Evolutionary conservation across 1,140 invertebrate species (phyloP), one percentile per base, ranked within the genome.

Genomic region (Agrilus planipennis): DNA sequence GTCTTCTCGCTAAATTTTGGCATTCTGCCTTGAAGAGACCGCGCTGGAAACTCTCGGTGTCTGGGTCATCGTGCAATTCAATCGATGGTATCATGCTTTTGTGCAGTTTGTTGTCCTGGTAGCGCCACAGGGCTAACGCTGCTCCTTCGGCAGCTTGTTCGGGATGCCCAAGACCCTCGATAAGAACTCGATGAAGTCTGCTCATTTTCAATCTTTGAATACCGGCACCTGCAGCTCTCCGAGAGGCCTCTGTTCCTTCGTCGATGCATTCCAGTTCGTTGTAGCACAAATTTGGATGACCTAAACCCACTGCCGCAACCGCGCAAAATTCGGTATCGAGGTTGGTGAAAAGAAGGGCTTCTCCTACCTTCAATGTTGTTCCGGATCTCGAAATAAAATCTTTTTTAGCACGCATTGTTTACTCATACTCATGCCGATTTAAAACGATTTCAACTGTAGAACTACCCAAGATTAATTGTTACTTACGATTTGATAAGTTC

Each of bases 81-180:
- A 76, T 49, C 14, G 65, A 65, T 11, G 72, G 61, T 16, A 62
- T 61, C 0, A 59, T 51, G 42, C 64, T 67, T 25, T 72, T 58
- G 27, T 68, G 58, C 9, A 61, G 60, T 52, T 74, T 74, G 45
- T 79, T 68, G 42, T 78, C 76, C 52, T 79, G 74, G 56, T 79
- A 84, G n/a, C 63, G 58, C 69, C 72, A 83, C 12, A 76, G 53
- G 29, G 70, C 69, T 37, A 85, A 60, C 14, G 65, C 57, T 21
- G 72, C 72, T 2, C 80, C 81, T 60, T 85, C 82, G 5, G 81
- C 80, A 11, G 80, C 77, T 41, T 80, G 79, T 60, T 83, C 78
- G 9, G 77, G 70, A 58, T 81, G 71, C 16, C 73, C 75, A 62
- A 83, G 79, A 1, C 76, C 71, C 56, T 85, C 83, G 7, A 86